A percentile compares a stretch with the other conserved stretches of the same genome.
Conservation (phyloP, 1,140 invertebrate genomes). For the Xylocopa sonorina region DNA sequence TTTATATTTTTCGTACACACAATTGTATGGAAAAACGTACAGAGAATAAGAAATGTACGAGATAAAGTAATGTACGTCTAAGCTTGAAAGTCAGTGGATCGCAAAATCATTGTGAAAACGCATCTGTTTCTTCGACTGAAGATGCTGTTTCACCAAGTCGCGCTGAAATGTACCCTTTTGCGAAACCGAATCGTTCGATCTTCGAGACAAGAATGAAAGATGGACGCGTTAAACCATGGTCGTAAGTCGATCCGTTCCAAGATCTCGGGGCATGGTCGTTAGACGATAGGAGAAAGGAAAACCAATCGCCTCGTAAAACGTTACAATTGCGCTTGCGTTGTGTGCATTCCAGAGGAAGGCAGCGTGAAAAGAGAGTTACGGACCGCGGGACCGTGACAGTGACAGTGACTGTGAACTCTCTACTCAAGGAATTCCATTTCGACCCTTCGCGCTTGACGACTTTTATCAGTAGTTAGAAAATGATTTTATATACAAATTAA, state of each 20-base stretch:
- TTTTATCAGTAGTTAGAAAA: no score
- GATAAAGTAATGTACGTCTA: no score
- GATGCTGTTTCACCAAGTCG: slow-evolving; percentile 4
- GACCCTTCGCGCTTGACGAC: no score
- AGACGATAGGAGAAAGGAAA: slow-evolving; percentile 60
- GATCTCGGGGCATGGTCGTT: slow-evolving; percentile 6
- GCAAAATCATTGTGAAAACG: no score
- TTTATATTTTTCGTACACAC: no score
- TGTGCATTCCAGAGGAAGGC: slow-evolving; percentile 13
- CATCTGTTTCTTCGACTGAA: not conserved
- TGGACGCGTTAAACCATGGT: slow-evolving; percentile 37
- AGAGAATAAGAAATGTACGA: no score
- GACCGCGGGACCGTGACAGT: slow-evolving; percentile 61
- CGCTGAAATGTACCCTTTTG: slow-evolving; percentile 21
- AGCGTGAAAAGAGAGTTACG: slow-evolving; percentile 58
- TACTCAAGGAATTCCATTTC: slow-evolving; percentile 59
- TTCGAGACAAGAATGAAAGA: slow-evolving; percentile 8
- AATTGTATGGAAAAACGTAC: no score
- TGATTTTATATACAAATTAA: no score
- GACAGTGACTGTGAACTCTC: no score
- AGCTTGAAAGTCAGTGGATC: no score
- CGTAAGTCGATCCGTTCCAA: slow-evolving; percentile 35
- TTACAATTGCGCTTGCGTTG: slow-evolving; percentile 34
- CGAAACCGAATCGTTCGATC: slow-evolving; percentile 24
- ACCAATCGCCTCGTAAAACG: slow-evolving; percentile 47